Base-by-base conservation (phyloP, 1,140 invertebrate species). In the Apis florea region DNA sequence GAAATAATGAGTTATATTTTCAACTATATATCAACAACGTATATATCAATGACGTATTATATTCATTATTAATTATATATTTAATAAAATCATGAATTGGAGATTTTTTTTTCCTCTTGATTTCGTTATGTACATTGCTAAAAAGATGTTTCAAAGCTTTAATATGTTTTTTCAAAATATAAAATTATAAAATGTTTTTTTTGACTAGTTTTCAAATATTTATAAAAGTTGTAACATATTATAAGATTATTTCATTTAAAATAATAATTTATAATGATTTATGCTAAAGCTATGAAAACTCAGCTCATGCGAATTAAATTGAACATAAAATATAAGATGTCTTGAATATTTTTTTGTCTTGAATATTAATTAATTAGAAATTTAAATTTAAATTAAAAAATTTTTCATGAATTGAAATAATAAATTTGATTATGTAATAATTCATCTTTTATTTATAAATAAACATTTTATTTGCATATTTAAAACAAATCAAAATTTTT, bases 301-400 rank as follows among this genome's bases (percentile, higher is more conserved):
- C 47, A 49, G 63, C 24, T 40, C 79, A 81, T 81, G 79, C 79
- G 75, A 72, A 75, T 68, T 59, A 66, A 68, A 53, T 49, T 24
- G 21, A 67, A 67, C 53, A 59, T 59, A 51, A 54, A 53, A 59
- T n/a, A 24, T 19, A 75, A 75, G 79, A 53, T 81, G 71, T 51
- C 79, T 75, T 54, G 72, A 81, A 53, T 75, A 81, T 81, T 72
- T 75, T 21, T n/a, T n/a, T n/a, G n/a, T n/a, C n/a, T n/a, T n/a
- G n/a, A n/a, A n/a, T n/a, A n/a, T n/a, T n/a, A n/a, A n/a, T n/a
- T n/a, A n/a, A n/a, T n/a, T n/a, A n/a, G n/a, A n/a, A n/a, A n/a
- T n/a, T n/a, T n/a, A n/a, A 5, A 56, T 69, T n/a, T 49, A 21
- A 21, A 11, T 56, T 67, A 26, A 47, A 1, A 19, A 77, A 15